phyloP scores from a whole-genome alignment of 2,888 invertebrate species.

The Theretra japonica region DNA sequence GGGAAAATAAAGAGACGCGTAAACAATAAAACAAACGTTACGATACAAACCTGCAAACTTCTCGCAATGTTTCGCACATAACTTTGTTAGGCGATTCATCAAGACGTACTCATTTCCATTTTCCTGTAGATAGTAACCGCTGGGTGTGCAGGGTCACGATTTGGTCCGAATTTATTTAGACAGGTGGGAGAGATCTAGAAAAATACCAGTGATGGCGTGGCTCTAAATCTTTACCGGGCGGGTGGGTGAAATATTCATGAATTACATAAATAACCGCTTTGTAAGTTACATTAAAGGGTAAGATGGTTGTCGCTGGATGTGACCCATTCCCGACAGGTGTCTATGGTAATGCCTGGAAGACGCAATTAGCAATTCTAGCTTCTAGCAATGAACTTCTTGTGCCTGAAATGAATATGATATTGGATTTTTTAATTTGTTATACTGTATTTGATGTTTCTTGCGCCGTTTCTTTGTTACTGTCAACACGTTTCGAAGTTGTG shows the following conservation, averaged over 20 bases:
- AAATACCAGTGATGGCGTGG: neutral
- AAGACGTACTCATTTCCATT: neutral
- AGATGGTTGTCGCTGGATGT: neutral
- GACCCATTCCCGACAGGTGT: neutral
- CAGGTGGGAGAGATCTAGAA: constrained; percentile 33
- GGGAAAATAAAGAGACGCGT: neutral
- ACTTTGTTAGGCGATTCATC: constrained; percentile 1
- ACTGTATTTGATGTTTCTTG: too few relatives aligned
- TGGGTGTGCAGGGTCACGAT: constrained; percentile 34
- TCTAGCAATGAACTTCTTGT: too few relatives aligned
- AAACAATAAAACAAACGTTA: neutral
- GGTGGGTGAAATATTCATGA: constrained; percentile 11
- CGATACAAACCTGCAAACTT: neutral
- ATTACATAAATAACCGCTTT: neutral
- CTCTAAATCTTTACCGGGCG: constrained; percentile 2
- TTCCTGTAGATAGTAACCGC: constrained; percentile 1
- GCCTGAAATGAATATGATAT: too few relatives aligned
- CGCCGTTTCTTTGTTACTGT: too few relatives aligned
- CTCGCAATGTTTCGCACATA: neutral
- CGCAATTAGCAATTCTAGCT: too few relatives aligned
- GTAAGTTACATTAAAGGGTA: neutral
- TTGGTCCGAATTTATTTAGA: constrained; percentile 45
- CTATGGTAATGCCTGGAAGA: too few relatives aligned
- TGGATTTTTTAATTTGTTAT: too few relatives aligned
- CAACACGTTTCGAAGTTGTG: too few relatives aligned